A percentile compares a stretch with the other conserved stretches of the same genome.
phyloP scores from a whole-genome alignment of 2,113 vertebrate genomes.

The Syngnathoides biaculeatus region DNA sequence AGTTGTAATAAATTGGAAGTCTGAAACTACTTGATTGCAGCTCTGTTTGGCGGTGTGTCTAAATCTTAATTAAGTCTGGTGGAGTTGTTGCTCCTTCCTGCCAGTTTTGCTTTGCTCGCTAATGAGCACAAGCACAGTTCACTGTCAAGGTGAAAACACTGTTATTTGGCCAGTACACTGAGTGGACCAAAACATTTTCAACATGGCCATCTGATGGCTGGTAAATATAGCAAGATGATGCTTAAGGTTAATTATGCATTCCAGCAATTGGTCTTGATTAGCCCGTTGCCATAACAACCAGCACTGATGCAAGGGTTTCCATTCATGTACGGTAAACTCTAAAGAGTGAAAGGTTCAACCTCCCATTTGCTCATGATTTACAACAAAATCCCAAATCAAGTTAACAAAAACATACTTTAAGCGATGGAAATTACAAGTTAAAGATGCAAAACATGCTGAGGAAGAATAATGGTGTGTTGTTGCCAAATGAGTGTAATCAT shows the following conservation, averaged over 20 bases:
- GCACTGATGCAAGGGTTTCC: neutral
- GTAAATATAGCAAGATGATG: too few species aligned
- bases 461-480: too few species aligned
- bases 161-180: constrained; percentile 1
- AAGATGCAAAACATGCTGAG: too few species aligned
- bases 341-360: too few species aligned
- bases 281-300: constrained; percentile 35
- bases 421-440: too few species aligned
- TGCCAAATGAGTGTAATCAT: too few species aligned
- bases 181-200: neutral
- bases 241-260: constrained; percentile 27
- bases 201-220: neutral
- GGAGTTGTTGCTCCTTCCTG: constrained; percentile 30
- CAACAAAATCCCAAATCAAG: too few species aligned
- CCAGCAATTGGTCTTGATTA: constrained; percentile 17
- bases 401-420: too few species aligned
- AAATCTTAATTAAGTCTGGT: constrained; percentile 30
- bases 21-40: constrained; percentile 21
- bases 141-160: constrained; percentile 3
- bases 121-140: constrained; percentile 28
- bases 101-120: constrained; percentile 15
- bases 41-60: constrained; percentile 16
- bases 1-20: neutral
- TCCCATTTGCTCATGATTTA: too few species aligned
- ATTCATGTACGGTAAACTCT: neutral